Evolutionary conservation across 2,888 invertebrate species (phyloP), one percentile per base, ranked within the genome.

Genomic region (Diloba caeruleocephala): DNA sequence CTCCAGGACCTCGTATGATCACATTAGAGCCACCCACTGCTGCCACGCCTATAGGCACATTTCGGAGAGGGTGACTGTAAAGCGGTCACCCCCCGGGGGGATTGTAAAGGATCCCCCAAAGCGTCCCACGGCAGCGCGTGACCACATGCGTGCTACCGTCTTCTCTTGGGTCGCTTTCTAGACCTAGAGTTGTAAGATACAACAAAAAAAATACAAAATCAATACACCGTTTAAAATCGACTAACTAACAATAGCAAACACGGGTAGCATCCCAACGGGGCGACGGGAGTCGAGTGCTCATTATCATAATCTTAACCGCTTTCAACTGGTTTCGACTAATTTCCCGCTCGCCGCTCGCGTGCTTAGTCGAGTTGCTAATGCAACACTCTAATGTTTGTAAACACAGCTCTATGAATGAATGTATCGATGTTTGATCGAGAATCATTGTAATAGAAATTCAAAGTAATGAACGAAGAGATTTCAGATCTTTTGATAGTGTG

Each of bases 261-360:
- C 70, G 61, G 46, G 71, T 72, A 71, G 70, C 62, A 64, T 71
- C 73, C 73, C 73, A 56, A 45, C 56, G 70, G 66, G 70, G 66
- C 67, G 61, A 63, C 54, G 44, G 63, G 58, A 72, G 58, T 70
- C 57, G 63, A 71, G 63, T 57, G 53, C 72, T 78, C 76, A 82
- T 85, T 85, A 82, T 66, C 85, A 85, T 85, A 85, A 84, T 84
- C 84, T 85, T 80, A 79, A 79, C 78, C 70, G 67, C 76, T 79
- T 77, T 66, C 54, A 79, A 78, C 78, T 74, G 76, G 77, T 75
- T 79, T 62, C 67, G 57, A 79, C 78, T 82, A 84, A 82, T 83
- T 79, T 79, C 76, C 74, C 73, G 71, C 78, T 75, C 67, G 72
- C 71, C 63, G 65, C 64, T 79, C 70, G 77, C 78, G 76, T 74